Evolutionary conservation across 2,888 invertebrate genomes (phyloP).

Genomic region (Synanthedon vespiformis): DNA sequence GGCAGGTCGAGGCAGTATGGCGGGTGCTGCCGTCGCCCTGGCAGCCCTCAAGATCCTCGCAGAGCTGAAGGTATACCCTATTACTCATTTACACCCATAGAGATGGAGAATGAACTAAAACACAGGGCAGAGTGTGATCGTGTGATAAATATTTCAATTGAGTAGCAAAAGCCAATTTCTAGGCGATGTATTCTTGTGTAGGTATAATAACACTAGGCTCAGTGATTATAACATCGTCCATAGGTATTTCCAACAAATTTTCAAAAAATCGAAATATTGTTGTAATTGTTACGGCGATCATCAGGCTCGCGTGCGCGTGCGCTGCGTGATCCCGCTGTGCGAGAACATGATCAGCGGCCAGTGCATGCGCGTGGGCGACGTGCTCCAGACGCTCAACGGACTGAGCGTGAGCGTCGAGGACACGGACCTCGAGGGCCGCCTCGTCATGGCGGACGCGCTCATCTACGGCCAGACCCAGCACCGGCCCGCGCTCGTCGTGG

Average conservation of each 20-base stretch:
- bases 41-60: slow-evolving; percentile 77
- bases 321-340: slow-evolving; percentile 79
- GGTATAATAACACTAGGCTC: no score
- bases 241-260: no score
- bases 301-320: slow-evolving; percentile 41
- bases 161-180: no score
- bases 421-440: slow-evolving; percentile 84
- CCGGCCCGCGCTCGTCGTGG: slow-evolving; percentile 73
- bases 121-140: no score
- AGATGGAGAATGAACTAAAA: no score
- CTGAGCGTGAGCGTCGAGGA: slow-evolving; percentile 82
- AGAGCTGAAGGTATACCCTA: slow-evolving; percentile 65
- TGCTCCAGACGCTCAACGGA: slow-evolving; percentile 82
- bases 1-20: slow-evolving; percentile 85
- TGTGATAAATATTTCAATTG: background rate
- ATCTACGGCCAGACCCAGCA: slow-evolving; percentile 75
- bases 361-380: slow-evolving; percentile 85
- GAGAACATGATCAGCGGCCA: slow-evolving; percentile 86
- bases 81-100: slow-evolving; percentile 12
- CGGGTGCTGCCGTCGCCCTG: slow-evolving; percentile 83
- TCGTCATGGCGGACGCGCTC: slow-evolving; percentile 85
- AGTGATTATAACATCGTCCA: no score
- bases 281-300: no score
- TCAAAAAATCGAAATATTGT: no score
- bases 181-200: no score